Conservation (phyloP, 2,797 vertebrate species). For the Fistularia commersonii region DNA sequence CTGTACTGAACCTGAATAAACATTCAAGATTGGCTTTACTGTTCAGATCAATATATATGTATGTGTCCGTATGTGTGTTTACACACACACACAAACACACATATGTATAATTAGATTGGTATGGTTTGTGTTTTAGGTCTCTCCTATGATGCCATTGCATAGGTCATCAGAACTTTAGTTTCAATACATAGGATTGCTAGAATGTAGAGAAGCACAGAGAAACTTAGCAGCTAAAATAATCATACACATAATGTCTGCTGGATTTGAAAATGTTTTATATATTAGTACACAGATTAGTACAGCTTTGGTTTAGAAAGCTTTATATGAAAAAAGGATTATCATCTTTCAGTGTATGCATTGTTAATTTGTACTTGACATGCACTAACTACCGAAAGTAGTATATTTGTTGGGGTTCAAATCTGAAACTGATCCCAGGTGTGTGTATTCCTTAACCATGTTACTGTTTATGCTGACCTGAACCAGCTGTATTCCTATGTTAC, state of each 20-base stretch:
- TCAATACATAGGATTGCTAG: conserved; percentile 66
- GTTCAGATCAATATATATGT: conserved; percentile 21
- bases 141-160: conserved; percentile 20
- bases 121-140: too few species aligned
- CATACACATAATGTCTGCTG: conserved; percentile 78
- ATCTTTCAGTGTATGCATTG: conserved; percentile 75
- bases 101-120: too few species aligned
- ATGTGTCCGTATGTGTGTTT: neutral
- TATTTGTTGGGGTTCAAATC: conserved; percentile 36
- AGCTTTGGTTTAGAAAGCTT: conserved; percentile 81
- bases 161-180: conserved; percentile 41
- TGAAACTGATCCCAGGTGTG: conserved; percentile 46
- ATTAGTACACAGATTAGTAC: conserved; percentile 76
- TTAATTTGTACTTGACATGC: conserved; percentile 74
- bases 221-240: conserved; percentile 61
- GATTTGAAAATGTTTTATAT: conserved; percentile 79
- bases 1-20: conserved; percentile 33
- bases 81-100: too few species aligned
- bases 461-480: conserved; percentile 43
- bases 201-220: conserved; percentile 80
- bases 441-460: conserved; percentile 36
- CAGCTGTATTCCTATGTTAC: conserved; percentile 26
- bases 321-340: conserved; percentile 75
- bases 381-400: conserved; percentile 42
- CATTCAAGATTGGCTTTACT: conserved; percentile 42